A percentile compares a stretch with the other conserved stretches of the same genome.
These are phyloP conservation scores for Drosophila jambulina DNA, from an alignment of 1,140 invertebrate species.

Conservation along the genomic window DNA sequence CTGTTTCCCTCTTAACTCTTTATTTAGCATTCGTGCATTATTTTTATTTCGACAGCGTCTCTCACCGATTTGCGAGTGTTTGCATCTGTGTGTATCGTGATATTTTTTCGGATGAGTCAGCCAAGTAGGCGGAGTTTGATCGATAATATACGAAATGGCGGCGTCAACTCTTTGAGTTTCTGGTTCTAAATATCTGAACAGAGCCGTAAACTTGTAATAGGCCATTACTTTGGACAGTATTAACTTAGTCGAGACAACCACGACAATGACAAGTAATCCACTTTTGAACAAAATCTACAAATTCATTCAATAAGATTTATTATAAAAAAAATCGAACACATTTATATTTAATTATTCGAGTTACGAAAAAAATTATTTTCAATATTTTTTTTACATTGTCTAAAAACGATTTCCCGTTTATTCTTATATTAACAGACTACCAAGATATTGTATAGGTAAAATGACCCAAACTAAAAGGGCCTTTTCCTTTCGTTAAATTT, in stretches of 20 bases:
- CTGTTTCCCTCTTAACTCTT: conserved; percentile 75
- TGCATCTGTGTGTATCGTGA: conserved; percentile 21
- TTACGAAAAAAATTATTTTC: no score
- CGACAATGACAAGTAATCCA: neutral
- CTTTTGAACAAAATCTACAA: neutral
- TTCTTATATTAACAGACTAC: no score
- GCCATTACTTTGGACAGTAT: neutral
- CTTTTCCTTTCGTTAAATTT: neutral
- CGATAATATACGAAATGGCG: conserved; percentile 76
- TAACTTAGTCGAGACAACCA: neutral
- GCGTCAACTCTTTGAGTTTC: conserved; percentile 65
- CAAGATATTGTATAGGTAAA: no score
- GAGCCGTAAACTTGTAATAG: neutral
- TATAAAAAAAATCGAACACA: no score
- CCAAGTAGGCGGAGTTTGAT: conserved; percentile 78
- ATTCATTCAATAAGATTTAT: no score
- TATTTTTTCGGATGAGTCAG: conserved; percentile 18
- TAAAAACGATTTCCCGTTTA: no score
- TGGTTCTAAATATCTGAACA: neutral
- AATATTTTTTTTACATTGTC: no score
- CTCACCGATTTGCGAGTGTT: conserved; percentile 34
- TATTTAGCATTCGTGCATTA: conserved; percentile 66
- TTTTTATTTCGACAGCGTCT: conserved; percentile 73
- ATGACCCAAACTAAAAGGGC: neutral
- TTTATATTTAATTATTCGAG: no score